These are phyloP conservation scores for Cervus canadensis DNA, from an alignment of 2,113 vertebrate species.

Conservation along the genomic window DNA sequence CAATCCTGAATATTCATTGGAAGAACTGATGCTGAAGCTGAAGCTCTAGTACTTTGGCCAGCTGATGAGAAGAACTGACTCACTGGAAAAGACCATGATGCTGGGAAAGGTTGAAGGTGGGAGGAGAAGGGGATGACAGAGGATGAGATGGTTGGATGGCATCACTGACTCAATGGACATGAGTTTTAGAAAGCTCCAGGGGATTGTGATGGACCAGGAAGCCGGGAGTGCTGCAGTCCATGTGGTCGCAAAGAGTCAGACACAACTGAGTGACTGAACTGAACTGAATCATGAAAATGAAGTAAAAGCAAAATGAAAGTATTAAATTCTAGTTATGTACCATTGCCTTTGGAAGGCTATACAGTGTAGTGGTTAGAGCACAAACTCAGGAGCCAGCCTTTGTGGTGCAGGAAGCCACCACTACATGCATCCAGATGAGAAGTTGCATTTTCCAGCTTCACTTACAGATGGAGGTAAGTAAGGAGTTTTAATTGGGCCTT, in stretches of 20 bases:
- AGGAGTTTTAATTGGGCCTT: not conserved
- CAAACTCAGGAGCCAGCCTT: not conserved
- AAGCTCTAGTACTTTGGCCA: not conserved
- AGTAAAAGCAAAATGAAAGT: not conserved
- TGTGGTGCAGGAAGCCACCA: not conserved
- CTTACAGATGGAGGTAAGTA: not conserved
- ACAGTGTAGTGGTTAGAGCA: not conserved
- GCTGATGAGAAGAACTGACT: not conserved
- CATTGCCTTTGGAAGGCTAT: not conserved
- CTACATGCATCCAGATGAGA: not conserved
- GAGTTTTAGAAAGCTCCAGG: not conserved
- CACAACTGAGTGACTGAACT: not conserved
- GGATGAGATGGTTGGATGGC: not conserved
- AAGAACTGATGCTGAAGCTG: not conserved
- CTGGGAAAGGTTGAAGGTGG: not conserved
- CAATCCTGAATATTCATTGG: not conserved
- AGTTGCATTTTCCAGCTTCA: not conserved
- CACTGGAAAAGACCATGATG: not conserved
- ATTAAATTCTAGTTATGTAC: not conserved
- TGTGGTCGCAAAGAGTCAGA: not conserved
- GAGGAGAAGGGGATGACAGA: not conserved
- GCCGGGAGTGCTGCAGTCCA: accelerated
- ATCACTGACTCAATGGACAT: not conserved
- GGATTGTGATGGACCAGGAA: not conserved
- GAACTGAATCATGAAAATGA: not conserved